Evolutionary conservation across 2,113 vertebrate species (phyloP).

Genomic region (Seriola quinqueradiata): DNA sequence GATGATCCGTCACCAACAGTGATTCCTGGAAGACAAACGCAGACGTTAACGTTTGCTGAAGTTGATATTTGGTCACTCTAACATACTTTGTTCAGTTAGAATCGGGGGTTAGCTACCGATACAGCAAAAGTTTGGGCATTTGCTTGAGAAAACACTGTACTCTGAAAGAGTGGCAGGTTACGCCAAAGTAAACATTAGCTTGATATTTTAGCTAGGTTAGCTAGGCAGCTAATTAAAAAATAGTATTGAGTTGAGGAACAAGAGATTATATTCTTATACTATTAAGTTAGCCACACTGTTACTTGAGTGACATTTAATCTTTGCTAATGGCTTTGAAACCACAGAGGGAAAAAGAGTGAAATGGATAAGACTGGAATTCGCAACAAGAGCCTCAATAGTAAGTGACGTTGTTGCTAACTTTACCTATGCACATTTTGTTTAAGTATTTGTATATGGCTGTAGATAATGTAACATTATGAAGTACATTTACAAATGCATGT

Average conservation of each 20-base stretch:
- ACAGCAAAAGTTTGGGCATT: not conserved
- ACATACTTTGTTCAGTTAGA: not conserved
- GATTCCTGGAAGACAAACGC: not conserved
- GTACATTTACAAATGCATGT: not conserved
- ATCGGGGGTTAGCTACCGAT: rapidly evolving
- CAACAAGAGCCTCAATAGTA: constrained; percentile 57
- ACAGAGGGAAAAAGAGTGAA: not conserved
- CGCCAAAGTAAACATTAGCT: not conserved
- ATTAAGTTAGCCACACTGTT: not conserved
- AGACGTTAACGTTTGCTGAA: not conserved
- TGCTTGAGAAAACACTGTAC: not conserved
- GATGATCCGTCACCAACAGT: no score
- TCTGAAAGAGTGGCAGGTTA: not conserved
- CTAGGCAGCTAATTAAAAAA: constrained; percentile 1
- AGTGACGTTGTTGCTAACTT: constrained; percentile 27
- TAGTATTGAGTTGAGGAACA: not conserved
- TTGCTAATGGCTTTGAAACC: constrained; percentile 13
- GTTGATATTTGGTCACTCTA: not conserved
- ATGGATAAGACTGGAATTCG: constrained; percentile 47
- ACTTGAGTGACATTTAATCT: not conserved
- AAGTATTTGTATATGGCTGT: not conserved
- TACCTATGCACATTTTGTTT: not conserved
- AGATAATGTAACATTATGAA: not conserved
- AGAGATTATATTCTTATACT: not conserved
- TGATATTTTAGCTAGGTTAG: not conserved